phyloP scores from a whole-genome alignment of 2,113 vertebrate genomes.

The Paracanthobrama guichenoti region DNA sequence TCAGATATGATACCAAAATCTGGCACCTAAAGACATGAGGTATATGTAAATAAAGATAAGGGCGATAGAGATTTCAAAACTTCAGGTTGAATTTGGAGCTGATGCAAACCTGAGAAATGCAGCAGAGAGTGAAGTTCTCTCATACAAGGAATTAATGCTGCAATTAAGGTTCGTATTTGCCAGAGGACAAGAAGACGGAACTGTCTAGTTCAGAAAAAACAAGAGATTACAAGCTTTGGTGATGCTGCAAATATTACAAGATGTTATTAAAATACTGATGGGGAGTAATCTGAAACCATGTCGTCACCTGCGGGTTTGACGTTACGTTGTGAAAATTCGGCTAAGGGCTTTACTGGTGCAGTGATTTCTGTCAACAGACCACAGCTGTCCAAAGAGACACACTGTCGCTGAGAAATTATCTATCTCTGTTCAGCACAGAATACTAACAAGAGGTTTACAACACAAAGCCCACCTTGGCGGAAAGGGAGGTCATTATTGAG shows the following conservation, averaged over 20 bases:
- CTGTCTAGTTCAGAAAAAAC: neutral
- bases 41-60: constrained; percentile 11
- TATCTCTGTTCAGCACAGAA: constrained; percentile 54
- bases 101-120: constrained; percentile 48
- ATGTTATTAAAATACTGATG: constrained; percentile 28
- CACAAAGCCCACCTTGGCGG: constrained; percentile 49
- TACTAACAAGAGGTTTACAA: constrained; percentile 60
- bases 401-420: constrained; percentile 51
- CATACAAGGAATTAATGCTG: neutral
- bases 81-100: constrained; percentile 24
- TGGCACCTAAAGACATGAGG: neutral
- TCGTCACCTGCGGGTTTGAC: neutral
- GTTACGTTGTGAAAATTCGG: neutral
- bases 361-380: constrained; percentile 21
- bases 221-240: constrained; percentile 11
- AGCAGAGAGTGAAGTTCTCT: neutral
- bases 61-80: constrained; percentile 1
- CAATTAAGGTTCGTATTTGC: constrained; percentile 3
- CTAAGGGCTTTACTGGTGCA: constrained; percentile 5
- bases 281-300: constrained; percentile 17
- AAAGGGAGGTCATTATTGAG: constrained; percentile 65
- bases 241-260: constrained; percentile 22
- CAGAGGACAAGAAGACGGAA: constrained; percentile 9
- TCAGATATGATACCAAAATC: constrained; percentile 12
- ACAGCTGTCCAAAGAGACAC: constrained; percentile 28